These are phyloP conservation scores for Magallana angulata DNA, from an alignment of 1,140 invertebrate genomes.

Conservation along the genomic window DNA sequence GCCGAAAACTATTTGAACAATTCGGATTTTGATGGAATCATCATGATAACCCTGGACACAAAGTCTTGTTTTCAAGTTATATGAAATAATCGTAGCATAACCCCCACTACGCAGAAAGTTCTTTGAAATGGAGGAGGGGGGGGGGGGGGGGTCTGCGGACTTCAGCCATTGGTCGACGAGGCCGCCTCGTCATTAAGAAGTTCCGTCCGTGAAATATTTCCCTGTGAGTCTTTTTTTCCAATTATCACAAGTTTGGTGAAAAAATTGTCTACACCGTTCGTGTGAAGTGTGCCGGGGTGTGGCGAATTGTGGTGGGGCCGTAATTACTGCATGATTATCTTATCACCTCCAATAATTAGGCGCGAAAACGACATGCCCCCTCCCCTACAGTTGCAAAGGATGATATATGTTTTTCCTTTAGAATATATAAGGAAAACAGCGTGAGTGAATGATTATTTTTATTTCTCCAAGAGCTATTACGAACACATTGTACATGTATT, in stretches of 20 bases:
- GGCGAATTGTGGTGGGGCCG: background rate
- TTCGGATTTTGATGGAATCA: background rate
- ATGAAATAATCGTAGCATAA: slow-evolving; percentile 7
- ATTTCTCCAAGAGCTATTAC: too few species aligned
- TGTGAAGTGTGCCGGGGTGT: slow-evolving; percentile 5
- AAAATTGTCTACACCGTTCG: background rate
- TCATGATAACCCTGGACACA: background rate
- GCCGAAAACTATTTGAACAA: background rate
- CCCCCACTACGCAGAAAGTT: background rate
- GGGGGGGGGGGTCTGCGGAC: background rate
- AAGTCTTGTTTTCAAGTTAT: background rate
- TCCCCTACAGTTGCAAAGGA: too few species aligned
- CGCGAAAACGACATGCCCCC: background rate
- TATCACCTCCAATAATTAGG: background rate
- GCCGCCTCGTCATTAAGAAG: background rate
- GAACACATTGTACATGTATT: too few species aligned
- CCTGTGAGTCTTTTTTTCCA: background rate
- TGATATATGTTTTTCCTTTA: too few species aligned
- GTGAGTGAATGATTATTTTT: too few species aligned
- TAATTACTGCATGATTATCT: background rate
- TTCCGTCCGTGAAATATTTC: background rate
- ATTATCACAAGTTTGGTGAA: slow-evolving; percentile 9
- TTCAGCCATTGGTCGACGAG: background rate
- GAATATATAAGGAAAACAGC: too few species aligned
- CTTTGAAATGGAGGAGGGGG: background rate